phyloP scores from a whole-genome alignment of 2,797 vertebrate species.

The Pseudomugil tenellus region DNA sequence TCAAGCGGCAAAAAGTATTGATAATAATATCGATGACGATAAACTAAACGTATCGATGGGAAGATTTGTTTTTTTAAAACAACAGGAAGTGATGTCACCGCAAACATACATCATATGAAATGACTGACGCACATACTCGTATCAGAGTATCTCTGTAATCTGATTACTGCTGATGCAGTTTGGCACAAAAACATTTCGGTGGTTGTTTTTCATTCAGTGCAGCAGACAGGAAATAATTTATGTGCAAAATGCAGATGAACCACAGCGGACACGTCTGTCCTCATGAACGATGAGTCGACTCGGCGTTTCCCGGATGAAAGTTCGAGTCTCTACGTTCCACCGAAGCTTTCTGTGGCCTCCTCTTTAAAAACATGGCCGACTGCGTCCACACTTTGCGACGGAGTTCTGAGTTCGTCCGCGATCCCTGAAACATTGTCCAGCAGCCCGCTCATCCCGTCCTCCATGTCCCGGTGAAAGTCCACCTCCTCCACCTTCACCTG shows the following conservation, averaged over 20 bases:
- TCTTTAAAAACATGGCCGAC: conserved; percentile 72
- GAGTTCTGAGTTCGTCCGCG: conserved; percentile 57
- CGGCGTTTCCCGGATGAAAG: no score
- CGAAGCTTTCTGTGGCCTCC: conserved; percentile 73
- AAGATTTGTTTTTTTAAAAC: no score
- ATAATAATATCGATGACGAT: no score
- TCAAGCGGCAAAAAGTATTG: no score
- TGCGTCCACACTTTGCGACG: conserved; percentile 41
- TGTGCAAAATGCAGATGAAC: conserved; percentile 58
- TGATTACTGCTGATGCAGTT: no score
- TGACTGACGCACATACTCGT: no score
- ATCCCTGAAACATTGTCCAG: conserved; percentile 69
- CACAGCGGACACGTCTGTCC: no score
- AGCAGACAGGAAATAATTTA: conserved; percentile 28
- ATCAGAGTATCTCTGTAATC: no score
- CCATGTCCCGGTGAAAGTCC: conserved; percentile 74
- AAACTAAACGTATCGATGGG: no score
- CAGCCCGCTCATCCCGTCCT: conserved; percentile 65
- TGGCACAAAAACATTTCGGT: background rate
- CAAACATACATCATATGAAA: no score
- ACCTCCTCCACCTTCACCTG: conserved; percentile 81
- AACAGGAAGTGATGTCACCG: no score
- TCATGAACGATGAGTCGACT: no score
- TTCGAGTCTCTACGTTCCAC: conserved; percentile 48
- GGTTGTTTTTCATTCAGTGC: background rate